These are phyloP conservation scores for Lytechinus variegatus DNA, from an alignment of 35 echinoderm and acorn worm genomes.

Conservation along the genomic window DNA sequence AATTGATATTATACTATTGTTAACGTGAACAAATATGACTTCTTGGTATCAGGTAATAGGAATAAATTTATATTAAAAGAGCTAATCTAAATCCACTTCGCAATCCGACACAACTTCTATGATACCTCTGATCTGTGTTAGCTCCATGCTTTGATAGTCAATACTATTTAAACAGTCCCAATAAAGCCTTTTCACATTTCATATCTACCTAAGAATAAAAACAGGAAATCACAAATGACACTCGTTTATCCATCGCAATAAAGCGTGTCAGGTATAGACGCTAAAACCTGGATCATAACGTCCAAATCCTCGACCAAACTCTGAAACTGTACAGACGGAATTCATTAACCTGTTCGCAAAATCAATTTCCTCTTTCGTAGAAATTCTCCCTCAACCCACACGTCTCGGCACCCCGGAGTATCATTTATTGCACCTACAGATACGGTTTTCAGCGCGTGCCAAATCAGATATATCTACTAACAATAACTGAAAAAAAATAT, in stretches of 20 bases:
- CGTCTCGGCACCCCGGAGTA: background rate
- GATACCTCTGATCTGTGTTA: too few species aligned
- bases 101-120: too few species aligned
- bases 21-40: too few species aligned
- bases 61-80: too few species aligned
- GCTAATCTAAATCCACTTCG: too few species aligned
- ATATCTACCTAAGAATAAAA: background rate
- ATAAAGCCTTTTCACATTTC: background rate
- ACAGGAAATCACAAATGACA: constrained; percentile 13
- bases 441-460: background rate
- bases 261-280: background rate
- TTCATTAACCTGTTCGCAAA: background rate
- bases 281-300: background rate
- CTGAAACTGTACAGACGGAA: background rate
- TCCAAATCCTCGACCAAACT: background rate
- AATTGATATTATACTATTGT: too few species aligned
- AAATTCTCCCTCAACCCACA: background rate
- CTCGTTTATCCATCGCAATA: background rate
- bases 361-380: background rate
- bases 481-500: background rate
- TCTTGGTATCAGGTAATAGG: too few species aligned
- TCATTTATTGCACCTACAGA: background rate
- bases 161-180: background rate
- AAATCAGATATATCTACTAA: background rate
- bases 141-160: too few species aligned